Conservation (phyloP, 2,113 vertebrate genomes). For the Sialia sialis region DNA sequence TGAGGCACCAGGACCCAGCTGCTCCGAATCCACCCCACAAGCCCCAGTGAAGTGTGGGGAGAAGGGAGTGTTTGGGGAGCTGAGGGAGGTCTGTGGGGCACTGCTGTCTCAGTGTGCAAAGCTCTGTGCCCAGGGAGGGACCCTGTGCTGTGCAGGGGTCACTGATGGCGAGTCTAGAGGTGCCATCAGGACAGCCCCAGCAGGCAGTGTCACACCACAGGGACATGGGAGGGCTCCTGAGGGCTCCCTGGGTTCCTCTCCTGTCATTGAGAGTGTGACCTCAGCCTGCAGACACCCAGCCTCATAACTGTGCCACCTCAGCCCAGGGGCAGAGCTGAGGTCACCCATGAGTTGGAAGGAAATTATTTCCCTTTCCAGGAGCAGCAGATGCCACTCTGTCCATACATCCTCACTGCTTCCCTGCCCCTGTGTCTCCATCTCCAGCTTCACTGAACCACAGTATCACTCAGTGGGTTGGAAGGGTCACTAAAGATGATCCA, state of each 20-base stretch:
- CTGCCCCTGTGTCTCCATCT: neutral
- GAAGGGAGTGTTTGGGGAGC: neutral
- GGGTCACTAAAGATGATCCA: neutral
- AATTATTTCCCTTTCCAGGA: neutral
- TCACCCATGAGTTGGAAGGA: neutral
- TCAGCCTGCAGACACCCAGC: neutral
- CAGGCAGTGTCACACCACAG: neutral
- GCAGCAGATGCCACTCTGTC: neutral
- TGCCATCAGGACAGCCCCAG: neutral
- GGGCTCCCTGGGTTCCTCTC: neutral
- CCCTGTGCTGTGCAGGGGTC: neutral
- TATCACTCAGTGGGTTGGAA: neutral
- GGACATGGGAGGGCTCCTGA: fast-evolving
- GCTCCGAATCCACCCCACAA: neutral
- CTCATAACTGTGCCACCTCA: neutral
- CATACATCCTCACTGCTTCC: neutral
- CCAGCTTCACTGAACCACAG: neutral
- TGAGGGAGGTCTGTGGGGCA: neutral
- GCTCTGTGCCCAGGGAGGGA: neutral
- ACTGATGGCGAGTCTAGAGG: neutral
- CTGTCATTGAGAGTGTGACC: neutral
- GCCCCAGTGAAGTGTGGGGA: neutral
- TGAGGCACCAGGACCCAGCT: neutral
- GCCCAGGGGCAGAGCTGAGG: neutral
- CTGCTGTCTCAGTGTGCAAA: neutral